Base-by-base conservation (phyloP, 1,140 invertebrate species). In the Metaphire vulgaris region DNA sequence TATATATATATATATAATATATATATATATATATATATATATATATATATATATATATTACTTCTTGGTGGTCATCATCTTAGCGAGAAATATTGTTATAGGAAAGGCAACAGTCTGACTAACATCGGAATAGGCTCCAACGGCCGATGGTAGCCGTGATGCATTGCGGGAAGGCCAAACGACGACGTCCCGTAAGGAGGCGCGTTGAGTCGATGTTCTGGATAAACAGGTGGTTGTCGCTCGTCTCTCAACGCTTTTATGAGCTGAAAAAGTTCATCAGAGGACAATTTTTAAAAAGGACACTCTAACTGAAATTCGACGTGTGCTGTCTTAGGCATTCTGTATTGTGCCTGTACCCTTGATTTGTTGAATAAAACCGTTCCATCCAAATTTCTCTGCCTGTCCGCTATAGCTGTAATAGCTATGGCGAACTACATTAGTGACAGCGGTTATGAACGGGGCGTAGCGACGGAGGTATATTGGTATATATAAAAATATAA, bases 61-160 rank as follows among this genome's bases (percentile, higher is more conserved):
- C 41, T 21, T 56, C 41, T 56, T 56, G 6, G 21, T 56, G 21
- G 21, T 21, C 41, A 56, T 12, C 21, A 21, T 12, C 6, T 21
- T 56, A 56, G 6, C 41, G 41, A 12, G 16, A 85, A 29, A 74
- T 67, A 21, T 74, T 74, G 16, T 32, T 26, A 16, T 21, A 33
- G 30, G 31, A 15, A 34, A 73, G 30, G 30, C 16, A 29, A 21
- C 21, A 14, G 14, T 16, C 71, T 14, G 41, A 72, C n/a, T 72
- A 73, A 67, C n/a, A 73, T 76, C 14, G 76, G 75, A 12, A 56
- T 56, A 21, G 41, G 41, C 21, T 56, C 41, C 41, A 56, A 12
- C 21, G 41, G 41, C 21, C 41, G 41, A 21, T 56, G 41, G 41
- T 56, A 56, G 41, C 21, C 21, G 41, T 6, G 41, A 56, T n/a